phyloP scores from a whole-genome alignment of 2,888 invertebrate genomes.

The Eurytoma adleriae region DNA sequence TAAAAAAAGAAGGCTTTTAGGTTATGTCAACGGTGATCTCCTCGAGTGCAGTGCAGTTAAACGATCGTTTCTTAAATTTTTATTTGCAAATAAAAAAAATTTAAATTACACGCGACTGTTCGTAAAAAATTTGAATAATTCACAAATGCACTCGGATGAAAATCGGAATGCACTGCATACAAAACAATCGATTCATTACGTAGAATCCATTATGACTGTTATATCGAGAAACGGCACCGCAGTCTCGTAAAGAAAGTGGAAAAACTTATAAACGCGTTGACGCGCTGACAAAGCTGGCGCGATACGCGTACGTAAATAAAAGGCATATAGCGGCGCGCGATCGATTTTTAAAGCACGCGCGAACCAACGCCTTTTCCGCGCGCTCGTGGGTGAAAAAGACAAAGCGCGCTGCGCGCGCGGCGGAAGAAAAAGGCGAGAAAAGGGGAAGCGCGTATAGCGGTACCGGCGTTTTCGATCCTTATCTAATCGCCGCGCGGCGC shows the following conservation, averaged over 20 bases:
- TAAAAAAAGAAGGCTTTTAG: constrained; percentile 34
- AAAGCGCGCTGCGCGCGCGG: background rate
- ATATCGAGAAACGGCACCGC: background rate
- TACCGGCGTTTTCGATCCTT: constrained; percentile 32
- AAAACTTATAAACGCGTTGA: background rate
- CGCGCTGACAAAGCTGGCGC: too few relatives aligned
- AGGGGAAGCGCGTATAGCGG: background rate
- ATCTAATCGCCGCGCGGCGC: constrained; percentile 33
- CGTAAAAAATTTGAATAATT: too few relatives aligned
- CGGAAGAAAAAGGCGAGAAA: background rate
- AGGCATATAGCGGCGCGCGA: too few relatives aligned
- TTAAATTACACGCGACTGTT: too few relatives aligned
- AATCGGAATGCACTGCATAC: too few relatives aligned
- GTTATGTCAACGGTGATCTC: constrained; percentile 30
- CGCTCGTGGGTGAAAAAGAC: background rate
- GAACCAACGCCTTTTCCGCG: background rate
- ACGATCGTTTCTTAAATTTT: too few relatives aligned
- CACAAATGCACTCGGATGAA: too few relatives aligned
- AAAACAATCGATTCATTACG: too few relatives aligned
- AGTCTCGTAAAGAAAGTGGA: background rate
- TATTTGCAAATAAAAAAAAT: too few relatives aligned
- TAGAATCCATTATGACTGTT: too few relatives aligned
- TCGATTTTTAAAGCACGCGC: too few relatives aligned
- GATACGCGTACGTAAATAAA: background rate
- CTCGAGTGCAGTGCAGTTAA: too few relatives aligned